phyloP scores from a whole-genome alignment of 2,888 invertebrate genomes.

The Oithona nana region DNA sequence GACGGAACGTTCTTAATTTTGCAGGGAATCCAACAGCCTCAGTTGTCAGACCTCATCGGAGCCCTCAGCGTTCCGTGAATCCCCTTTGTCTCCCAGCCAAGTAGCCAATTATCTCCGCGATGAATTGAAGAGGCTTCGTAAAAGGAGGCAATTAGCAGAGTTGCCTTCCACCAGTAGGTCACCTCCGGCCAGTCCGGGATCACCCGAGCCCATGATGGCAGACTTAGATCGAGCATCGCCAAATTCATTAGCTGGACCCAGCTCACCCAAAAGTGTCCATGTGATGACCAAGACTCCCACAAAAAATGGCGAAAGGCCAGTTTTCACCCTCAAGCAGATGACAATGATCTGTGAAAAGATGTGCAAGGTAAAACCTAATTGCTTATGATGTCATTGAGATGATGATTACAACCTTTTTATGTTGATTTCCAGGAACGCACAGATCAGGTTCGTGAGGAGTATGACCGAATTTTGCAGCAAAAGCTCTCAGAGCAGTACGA shows the following conservation, averaged over 20 bases:
- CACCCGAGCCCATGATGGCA: slow-evolving; percentile 12
- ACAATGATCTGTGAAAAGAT: slow-evolving; percentile 16
- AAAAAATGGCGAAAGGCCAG: background rate
- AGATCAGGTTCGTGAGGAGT: slow-evolving; percentile 15
- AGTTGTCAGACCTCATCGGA: background rate
- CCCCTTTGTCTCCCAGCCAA: slow-evolving; percentile 9
- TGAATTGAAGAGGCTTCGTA: slow-evolving; percentile 11
- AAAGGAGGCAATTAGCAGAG: background rate
- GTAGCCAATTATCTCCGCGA: slow-evolving; percentile 15
- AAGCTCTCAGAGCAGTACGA: slow-evolving; percentile 17
- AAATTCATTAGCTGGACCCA: background rate
- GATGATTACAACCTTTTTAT: background rate
- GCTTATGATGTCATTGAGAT: background rate
- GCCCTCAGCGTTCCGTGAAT: slow-evolving; percentile 6
- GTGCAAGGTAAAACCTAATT: slow-evolving; percentile 12
- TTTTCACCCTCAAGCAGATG: slow-evolving; percentile 17
- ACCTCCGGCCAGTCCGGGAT: background rate
- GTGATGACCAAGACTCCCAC: background rate
- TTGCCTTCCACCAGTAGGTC: background rate
- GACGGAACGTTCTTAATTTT: no score
- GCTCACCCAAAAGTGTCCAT: background rate
- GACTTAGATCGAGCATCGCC: background rate
- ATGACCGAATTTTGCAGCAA: slow-evolving; percentile 15
- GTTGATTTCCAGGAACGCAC: slow-evolving; percentile 8
- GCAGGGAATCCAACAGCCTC: background rate